Evolutionary conservation across 2,888 invertebrate species (phyloP).

Genomic region (Ashinkailepas kermadecensis): DNA sequence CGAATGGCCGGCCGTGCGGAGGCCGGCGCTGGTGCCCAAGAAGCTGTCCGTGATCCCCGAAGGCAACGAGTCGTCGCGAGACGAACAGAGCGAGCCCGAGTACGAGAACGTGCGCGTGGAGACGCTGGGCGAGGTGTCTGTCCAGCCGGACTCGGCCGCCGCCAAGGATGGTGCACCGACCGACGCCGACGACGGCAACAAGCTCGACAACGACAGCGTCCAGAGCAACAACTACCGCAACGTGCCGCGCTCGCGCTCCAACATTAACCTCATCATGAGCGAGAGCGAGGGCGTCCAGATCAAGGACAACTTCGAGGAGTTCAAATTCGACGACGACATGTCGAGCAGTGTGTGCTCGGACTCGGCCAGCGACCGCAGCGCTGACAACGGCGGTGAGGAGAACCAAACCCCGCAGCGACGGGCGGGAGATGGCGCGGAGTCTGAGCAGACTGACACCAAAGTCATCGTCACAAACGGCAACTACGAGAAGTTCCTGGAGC

Average conservation of each 20-base stretch:
- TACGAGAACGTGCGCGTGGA: constrained; percentile 14
- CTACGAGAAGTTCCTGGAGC: constrained; percentile 69
- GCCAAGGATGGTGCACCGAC: too few species aligned
- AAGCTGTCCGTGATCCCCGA: constrained; percentile 16
- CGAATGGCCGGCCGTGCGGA: background rate
- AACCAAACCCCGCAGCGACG: background rate
- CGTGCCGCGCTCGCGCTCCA: constrained; percentile 44
- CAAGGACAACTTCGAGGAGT: constrained; percentile 70
- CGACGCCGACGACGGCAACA: too few species aligned
- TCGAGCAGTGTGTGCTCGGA: constrained; percentile 25
- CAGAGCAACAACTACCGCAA: constrained; percentile 30
- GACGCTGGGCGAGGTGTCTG: background rate
- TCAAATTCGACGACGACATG: constrained; percentile 61
- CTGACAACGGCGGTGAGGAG: constrained; percentile 10
- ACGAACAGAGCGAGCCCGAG: constrained; percentile 9
- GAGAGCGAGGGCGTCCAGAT: constrained; percentile 58
- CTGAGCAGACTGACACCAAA: background rate
- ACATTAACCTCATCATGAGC: constrained; percentile 39
- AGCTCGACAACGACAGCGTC: background rate
- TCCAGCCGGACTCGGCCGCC: background rate
- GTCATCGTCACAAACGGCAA: background rate
- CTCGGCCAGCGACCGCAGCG: constrained; percentile 24
- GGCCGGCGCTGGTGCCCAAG: constrained; percentile 3
- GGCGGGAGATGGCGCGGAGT: constrained; percentile 18
- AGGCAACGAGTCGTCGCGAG: constrained; percentile 3